Conservation (phyloP, 2,113 vertebrate species). For the Cardinalis cardinalis region DNA sequence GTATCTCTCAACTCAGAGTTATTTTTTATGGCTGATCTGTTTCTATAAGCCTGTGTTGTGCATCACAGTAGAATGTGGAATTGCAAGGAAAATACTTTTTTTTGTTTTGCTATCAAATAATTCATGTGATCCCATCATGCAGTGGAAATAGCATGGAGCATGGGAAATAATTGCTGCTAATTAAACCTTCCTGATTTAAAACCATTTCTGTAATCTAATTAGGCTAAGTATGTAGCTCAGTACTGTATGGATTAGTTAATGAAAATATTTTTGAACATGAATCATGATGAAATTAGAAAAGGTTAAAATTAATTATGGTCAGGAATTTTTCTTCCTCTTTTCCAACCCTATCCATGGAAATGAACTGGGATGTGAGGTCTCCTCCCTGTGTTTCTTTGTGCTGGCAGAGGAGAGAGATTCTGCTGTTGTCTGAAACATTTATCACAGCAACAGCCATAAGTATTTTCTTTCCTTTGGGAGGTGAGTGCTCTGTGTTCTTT, state of each 20-base stretch:
- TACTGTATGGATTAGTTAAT: neutral
- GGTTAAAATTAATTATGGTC: neutral
- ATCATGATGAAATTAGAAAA: conserved; percentile 14
- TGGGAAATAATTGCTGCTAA: conserved; percentile 17
- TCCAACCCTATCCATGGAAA: neutral
- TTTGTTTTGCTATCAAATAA: neutral
- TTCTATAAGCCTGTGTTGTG: neutral
- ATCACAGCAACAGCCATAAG: neutral
- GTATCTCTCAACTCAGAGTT: neutral
- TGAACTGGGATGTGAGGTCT: neutral
- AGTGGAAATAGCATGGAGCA: neutral
- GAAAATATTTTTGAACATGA: neutral
- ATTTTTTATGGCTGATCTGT: neutral
- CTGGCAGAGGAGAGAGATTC: neutral
- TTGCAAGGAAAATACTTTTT: neutral
- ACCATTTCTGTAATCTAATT: conserved; percentile 23
- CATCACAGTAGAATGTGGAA: neutral
- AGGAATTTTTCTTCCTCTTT: neutral
- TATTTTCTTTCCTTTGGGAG: conserved; percentile 28
- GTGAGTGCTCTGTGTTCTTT: neutral
- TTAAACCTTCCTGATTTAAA: conserved; percentile 15
- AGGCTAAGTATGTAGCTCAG: neutral
- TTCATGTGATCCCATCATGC: neutral
- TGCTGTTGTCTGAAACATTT: conserved; percentile 14
- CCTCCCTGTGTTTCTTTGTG: neutral